A percentile compares a stretch with the other conserved stretches of the same genome.
phyloP scores from a whole-genome alignment of 2,113 vertebrate species.

The Hydrolagus affinis region DNA sequence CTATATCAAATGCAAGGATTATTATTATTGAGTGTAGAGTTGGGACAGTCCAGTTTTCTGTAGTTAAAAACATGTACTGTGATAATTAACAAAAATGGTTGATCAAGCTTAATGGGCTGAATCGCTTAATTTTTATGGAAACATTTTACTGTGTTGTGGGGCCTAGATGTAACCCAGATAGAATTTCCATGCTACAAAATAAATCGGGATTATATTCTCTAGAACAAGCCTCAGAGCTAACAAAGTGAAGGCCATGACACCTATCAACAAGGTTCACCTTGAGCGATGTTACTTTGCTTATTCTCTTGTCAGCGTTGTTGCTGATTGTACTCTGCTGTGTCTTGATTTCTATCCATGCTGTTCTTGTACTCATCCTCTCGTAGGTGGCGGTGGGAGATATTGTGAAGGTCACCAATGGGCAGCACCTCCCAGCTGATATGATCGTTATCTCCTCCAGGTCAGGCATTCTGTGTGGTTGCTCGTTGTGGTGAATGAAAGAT shows the following conservation, averaged over 20 bases:
- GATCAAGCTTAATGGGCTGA: too few species aligned
- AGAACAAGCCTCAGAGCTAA: too few species aligned
- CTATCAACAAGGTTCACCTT: neutral
- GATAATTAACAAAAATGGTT: too few species aligned
- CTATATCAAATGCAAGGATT: too few species aligned
- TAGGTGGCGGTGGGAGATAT: constrained; percentile 97
- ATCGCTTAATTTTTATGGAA: too few species aligned
- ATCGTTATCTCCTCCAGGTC: constrained; percentile 94
- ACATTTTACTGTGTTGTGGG: too few species aligned
- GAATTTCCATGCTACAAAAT: too few species aligned
- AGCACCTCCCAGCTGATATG: constrained; percentile 96
- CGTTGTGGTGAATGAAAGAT: neutral
- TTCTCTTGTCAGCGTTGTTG: neutral
- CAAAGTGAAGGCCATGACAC: neutral
- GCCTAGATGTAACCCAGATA: too few species aligned
- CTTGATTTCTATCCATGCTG: neutral
- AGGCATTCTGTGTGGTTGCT: constrained; percentile 51
- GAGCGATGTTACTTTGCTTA: neutral
- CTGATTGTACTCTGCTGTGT: neutral
- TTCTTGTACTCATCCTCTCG: constrained; percentile 23
- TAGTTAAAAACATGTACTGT: too few species aligned
- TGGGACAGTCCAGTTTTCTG: too few species aligned
- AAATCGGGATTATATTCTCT: too few species aligned
- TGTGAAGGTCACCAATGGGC: constrained; percentile 96
- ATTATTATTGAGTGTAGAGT: too few species aligned